A percentile compares a stretch with the other conserved stretches of the same genome.
Evolutionary conservation across 1,140 invertebrate genomes (phyloP).

Genomic region (Papilio xuthus): DNA sequence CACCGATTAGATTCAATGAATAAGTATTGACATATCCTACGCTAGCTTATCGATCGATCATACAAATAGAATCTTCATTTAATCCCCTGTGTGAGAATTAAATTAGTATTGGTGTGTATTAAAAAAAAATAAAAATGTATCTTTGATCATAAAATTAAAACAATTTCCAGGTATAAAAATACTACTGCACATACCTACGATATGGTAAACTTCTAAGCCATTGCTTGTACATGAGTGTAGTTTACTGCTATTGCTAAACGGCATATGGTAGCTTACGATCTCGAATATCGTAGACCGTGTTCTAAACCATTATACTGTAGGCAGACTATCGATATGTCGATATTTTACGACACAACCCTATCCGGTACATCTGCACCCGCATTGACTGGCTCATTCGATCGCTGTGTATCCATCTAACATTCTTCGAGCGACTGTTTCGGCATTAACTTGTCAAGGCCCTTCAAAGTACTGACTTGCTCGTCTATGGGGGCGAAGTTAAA

Average conservation of each 20-base stretch:
- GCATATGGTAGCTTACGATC: slow-evolving; percentile 15
- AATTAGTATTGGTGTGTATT: not conserved
- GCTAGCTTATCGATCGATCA: not conserved
- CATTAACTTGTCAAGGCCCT: slow-evolving; percentile 33
- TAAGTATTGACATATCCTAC: not conserved
- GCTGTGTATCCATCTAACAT: slow-evolving; percentile 39
- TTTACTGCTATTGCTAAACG: slow-evolving; percentile 13
- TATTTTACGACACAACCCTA: slow-evolving; percentile 25
- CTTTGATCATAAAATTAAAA: too few relatives aligned
- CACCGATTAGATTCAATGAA: not conserved
- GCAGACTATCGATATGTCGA: slow-evolving; percentile 10
- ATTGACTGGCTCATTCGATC: slow-evolving; percentile 66
- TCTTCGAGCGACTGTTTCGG: slow-evolving; percentile 13
- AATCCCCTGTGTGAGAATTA: not conserved
- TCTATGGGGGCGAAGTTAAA: slow-evolving; percentile 35
- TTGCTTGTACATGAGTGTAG: not conserved
- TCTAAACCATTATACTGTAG: not conserved
- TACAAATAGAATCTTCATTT: not conserved
- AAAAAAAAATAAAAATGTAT: not conserved
- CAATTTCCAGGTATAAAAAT: not conserved
- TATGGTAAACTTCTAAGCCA: not conserved
- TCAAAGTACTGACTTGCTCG: slow-evolving; percentile 35
- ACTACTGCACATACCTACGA: not conserved
- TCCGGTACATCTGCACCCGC: slow-evolving; percentile 33
- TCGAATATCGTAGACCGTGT: slow-evolving; percentile 10